These are phyloP conservation scores for Pelodiscus sinensis DNA, from an alignment of 2,113 vertebrate genomes.

Conservation along the genomic window DNA sequence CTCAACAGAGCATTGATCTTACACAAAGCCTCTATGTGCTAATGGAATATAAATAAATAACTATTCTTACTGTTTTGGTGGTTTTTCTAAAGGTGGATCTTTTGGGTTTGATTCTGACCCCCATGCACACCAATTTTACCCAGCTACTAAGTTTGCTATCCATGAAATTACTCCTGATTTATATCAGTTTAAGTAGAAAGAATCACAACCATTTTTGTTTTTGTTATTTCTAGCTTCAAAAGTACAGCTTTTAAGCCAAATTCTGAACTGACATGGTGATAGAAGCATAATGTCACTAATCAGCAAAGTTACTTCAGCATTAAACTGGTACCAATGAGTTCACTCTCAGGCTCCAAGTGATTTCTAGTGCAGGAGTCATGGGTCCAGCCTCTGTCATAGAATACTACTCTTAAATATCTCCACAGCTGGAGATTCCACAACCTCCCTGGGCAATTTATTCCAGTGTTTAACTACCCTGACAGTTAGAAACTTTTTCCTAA, in stretches of 20 bases:
- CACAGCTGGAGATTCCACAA: no score
- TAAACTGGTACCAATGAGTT: background rate
- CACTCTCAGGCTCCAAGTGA: background rate
- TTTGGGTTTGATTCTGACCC: background rate
- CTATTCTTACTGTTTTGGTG: background rate
- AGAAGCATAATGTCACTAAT: background rate
- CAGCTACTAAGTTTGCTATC: background rate
- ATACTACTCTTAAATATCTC: no score
- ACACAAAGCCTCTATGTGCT: background rate
- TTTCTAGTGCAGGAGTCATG: background rate
- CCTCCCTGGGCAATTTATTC: no score
- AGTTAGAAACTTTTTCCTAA: no score
- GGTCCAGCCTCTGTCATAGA: background rate
- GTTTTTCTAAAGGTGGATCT: background rate
- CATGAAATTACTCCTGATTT: background rate
- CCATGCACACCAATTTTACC: background rate
- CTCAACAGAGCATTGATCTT: accelerated
- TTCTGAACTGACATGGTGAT: background rate
- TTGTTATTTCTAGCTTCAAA: background rate
- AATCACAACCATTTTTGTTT: background rate
- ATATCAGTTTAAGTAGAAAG: background rate
- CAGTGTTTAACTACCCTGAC: no score
- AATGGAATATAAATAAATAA: accelerated
- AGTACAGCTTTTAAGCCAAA: background rate
- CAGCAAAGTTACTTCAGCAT: background rate